Base-by-base conservation (phyloP, 2,113 vertebrate species). In the Cavia aperea region DNA sequence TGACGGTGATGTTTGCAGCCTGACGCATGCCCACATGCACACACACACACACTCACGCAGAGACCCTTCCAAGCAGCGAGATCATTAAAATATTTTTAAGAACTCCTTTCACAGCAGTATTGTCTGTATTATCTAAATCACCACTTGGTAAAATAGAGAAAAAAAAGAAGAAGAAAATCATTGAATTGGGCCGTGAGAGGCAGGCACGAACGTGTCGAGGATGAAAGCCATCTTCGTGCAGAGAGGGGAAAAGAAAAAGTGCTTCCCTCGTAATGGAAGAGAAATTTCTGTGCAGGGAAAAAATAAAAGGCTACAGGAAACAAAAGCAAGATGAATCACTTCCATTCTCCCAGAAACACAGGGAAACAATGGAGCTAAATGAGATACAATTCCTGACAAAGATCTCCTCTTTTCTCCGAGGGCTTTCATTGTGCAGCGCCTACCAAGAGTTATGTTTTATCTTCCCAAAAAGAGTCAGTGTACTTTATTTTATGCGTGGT, bases 351-450 rank as follows among this genome's bases (percentile, higher is more conserved):
- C 95, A 96, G 96, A 91, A 94, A 87, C 11, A 31, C 72, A 10
- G 93, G 58, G 96, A 97, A 96, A 98, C 98, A 98, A 98, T 97
- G 94, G 95, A 77, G 88, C 96, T 97, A 97, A 98, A 97, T 97
- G 97, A 97, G 97, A 97, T 93, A 97, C 95, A 96, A 94, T 96
- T 95, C 95, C 96, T 95, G 98, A 97, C 98, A 97, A 97, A 97
- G 96, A 97, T 96, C 92, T 96, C 43, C 86, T 97, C 95, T 97
- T 95, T 96, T 97, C 97, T 97, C 96, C 95, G 90, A 94, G 96
- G 95, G 96, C 94, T 97, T 97, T 96, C 94, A 95, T 96, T 96
- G 94, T 90, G 65, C 66, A 12, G 77, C 33, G 7, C 36, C 93
- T 89, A 93, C 95, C 65, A 84, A 73, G 95, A 97, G 94, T 94